phyloP scores from a whole-genome alignment of 2,797 vertebrate species.

The Chelmon rostratus region DNA sequence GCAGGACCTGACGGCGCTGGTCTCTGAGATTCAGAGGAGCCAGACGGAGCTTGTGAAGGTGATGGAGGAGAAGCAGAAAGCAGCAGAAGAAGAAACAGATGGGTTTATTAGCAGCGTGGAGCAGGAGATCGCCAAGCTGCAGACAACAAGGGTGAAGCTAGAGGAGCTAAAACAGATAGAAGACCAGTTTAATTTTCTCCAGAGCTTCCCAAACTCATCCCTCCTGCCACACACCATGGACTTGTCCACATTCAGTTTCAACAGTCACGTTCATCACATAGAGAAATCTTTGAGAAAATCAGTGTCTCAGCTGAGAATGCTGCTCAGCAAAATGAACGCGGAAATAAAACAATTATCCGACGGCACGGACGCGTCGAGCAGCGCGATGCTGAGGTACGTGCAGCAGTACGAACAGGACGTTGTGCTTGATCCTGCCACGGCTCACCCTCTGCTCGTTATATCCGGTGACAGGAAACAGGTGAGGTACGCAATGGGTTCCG shows the following conservation, averaged over 20 bases:
- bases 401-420: constrained; percentile 52
- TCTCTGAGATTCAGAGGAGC: constrained; percentile 49
- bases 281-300: constrained; percentile 18
- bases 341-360: constrained; percentile 5
- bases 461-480: constrained; percentile 56
- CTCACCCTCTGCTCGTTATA: constrained; percentile 59
- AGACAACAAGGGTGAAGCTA: not conserved
- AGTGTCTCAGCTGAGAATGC: constrained; percentile 21
- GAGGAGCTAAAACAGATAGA: constrained; percentile 44
- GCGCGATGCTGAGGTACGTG: not conserved
- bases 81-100: constrained; percentile 38
- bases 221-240: constrained; percentile 27
- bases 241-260: constrained; percentile 21
- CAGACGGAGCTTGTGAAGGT: constrained; percentile 25
- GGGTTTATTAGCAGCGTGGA: constrained; percentile 32
- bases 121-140: constrained; percentile 57
- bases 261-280: not conserved
- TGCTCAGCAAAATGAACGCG: constrained; percentile 36
- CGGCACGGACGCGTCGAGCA: not conserved
- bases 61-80: constrained; percentile 59
- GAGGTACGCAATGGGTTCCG: constrained; percentile 1
- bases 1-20: constrained; percentile 40
- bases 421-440: constrained; percentile 54
- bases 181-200: constrained; percentile 58
- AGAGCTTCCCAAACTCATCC: not conserved